Conservation (phyloP, 2,888 invertebrate genomes). For the Sycophila texana region DNA sequence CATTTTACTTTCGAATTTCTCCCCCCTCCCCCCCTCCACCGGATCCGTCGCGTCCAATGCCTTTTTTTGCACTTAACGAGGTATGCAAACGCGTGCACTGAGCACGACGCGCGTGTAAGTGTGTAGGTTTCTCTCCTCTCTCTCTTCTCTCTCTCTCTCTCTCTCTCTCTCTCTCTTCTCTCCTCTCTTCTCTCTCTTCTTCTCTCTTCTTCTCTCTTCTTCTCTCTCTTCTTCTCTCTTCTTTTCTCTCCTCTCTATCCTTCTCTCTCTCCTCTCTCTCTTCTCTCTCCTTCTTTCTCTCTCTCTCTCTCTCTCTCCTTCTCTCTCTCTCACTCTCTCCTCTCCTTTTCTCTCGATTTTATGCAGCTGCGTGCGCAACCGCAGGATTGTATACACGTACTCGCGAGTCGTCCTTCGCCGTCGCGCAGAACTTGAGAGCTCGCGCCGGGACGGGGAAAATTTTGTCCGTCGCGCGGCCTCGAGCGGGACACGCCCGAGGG, state of each 20-base stretch:
- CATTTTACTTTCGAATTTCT: slow-evolving; percentile 44
- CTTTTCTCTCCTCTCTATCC: not conserved
- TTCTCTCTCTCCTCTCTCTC: not conserved
- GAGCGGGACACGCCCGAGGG: not conserved
- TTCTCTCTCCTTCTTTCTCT: not conserved
- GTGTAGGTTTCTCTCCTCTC: too few species aligned
- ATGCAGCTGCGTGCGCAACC: slow-evolving; percentile 27
- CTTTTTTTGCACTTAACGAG: slow-evolving; percentile 18
- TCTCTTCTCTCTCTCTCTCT: too few species aligned
- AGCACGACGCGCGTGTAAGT: not conserved
- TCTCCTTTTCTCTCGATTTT: not conserved
- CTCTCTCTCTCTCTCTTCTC: too few species aligned
- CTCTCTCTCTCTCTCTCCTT: not conserved
- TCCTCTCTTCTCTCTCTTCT: too few species aligned
- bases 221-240: not conserved
- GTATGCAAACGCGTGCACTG: not conserved
- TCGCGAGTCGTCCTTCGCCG: slow-evolving; percentile 6
- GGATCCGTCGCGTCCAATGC: not conserved
- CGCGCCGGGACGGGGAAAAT: slow-evolving; percentile 3
- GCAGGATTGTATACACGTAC: slow-evolving; percentile 7
- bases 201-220: not conserved
- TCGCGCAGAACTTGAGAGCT: not conserved
- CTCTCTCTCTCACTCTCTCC: not conserved
- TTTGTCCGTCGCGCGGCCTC: not conserved
- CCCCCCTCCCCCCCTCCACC: not conserved